Base-by-base conservation (phyloP, 64 coral and sea anemone species). In the Actinia tenebrosa region DNA sequence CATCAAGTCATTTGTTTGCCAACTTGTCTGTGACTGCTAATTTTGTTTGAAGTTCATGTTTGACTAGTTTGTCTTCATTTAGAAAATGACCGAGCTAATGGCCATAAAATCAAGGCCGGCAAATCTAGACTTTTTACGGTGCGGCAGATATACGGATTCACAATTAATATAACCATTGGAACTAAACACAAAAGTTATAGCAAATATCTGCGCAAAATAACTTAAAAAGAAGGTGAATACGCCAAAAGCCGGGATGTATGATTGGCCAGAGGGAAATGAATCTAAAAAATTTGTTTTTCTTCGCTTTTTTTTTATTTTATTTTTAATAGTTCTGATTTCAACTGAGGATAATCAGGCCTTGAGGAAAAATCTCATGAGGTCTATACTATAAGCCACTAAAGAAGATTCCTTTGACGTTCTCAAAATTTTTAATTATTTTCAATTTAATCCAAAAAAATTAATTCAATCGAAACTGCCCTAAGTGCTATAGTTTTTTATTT, bases 1-100 rank as follows among this genome's bases (percentile, higher is more conserved):
- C 63, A 10, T 66, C n/a, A 66, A 66, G 19, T 23, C n/a, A n/a
- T 14, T n/a, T 66, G 63, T 23, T 66, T 66, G 63, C 15, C 63
- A 23, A 23, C 10, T 66, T 66, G 63, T 66, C 63, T 66, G 7
- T 23, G 20, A 8, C 10, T 20, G n/a, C 63, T 66, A 66, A 66
- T 66, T 66, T 66, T 66, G 63, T 66, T 66, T 66, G 20, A 66
- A 66, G 19, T 66, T 66, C n/a, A 66, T 66, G 63, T 66, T 66
- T 66, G 5, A 66, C 63, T 66, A n/a, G 20, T 66, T 66, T 66
- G 63, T 66, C 63, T 66, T 66, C 63, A 66, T 66, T 18, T 23
- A 20, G 63, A 66, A 66, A 66, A 25, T 66, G 63, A 10, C 19
- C 63, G 63, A 3, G 3, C 19, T n/a, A 66, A 66, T 66, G 19